Evolutionary conservation across 2,113 vertebrate species (phyloP), one percentile per base, ranked within the genome.

Genomic region (Thunnus thynnus): DNA sequence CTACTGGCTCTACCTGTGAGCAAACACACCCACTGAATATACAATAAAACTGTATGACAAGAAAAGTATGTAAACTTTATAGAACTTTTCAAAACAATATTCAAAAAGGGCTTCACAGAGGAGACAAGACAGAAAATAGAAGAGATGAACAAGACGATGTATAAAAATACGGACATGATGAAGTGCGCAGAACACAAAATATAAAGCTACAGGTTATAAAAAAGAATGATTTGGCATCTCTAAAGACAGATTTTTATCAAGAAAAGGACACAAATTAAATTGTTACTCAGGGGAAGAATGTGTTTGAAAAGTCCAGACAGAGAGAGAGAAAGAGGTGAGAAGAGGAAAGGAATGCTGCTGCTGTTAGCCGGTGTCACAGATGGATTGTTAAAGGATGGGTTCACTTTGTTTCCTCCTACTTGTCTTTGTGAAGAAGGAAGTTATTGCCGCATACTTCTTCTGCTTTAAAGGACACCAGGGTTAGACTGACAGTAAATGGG

Each of bases 351-450:
- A 36, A 3, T 6, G 20, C 1, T 2, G 30, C 32, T 72, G 30
- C 32, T 72, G 30, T 83, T 36, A 69, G 8, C 11, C 5, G 13
- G 41, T 3, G 48, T 52, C 60, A 79, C 63, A 22, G 68, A 64
- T 25, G 17, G 36, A 54, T 10, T 58, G 57, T 62, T 41, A 62
- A 72, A 69, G 22, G 32, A 47, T 1, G 0, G 14, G n/a, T 30
- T 71, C 32, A 44, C 46, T 60, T 60, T 44, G 57, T 69, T 79
- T 75, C 67, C 55, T 68, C 48, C 52, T 48, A 36, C 64, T 68
- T 1, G 57, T 82, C 62, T 80, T 69, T 76, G 78, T 72, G 57
- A 68, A 89, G 18, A 56, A 83, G 41, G 51, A 75, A 64, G 61
- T 84, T 63, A 75, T 11, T 72, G 68, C 69, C 0, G 46, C 75